phyloP scores from a whole-genome alignment of 2,888 invertebrate genomes.

The Caenorhabditis macrosperma region DNA sequence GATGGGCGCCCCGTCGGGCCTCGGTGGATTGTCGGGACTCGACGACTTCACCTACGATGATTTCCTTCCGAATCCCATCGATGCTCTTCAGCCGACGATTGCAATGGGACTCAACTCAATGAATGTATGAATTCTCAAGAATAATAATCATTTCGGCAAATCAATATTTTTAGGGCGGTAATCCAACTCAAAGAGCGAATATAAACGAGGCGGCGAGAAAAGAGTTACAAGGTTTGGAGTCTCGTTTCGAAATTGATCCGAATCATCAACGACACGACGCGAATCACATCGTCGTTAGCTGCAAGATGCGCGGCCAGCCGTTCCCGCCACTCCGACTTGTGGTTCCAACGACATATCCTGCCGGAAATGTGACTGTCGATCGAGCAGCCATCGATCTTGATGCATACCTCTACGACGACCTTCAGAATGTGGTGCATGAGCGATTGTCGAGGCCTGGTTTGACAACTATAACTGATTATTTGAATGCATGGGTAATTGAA shows the following conservation, averaged over 20 bases:
- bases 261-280: conserved; percentile 62
- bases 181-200: conserved; percentile 12
- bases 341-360: conserved; percentile 75
- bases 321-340: conserved; percentile 74
- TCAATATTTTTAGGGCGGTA: conserved; percentile 8
- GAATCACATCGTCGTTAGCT: conserved; percentile 63
- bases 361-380: conserved; percentile 68
- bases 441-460: conserved; percentile 69
- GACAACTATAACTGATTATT: conserved; percentile 72
- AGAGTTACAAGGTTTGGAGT: conserved; percentile 67
- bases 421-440: conserved; percentile 77
- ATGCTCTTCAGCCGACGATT: conserved; percentile 46
- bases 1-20: conserved; percentile 33
- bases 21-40: conserved; percentile 37
- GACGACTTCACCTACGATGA: conserved; percentile 61
- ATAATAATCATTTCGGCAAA: neutral
- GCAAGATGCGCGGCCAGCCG: conserved; percentile 69
- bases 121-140: conserved; percentile 2
- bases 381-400: conserved; percentile 73
- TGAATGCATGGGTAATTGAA: conserved; percentile 75
- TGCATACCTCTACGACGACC: conserved; percentile 77
- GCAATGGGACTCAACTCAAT: conserved; percentile 19
- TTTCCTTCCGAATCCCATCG: conserved; percentile 71
- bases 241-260: conserved; percentile 69
- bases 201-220: conserved; percentile 61